Conservation (phyloP, 2,888 invertebrate species). For the Trissoscelio sp. region DNA sequence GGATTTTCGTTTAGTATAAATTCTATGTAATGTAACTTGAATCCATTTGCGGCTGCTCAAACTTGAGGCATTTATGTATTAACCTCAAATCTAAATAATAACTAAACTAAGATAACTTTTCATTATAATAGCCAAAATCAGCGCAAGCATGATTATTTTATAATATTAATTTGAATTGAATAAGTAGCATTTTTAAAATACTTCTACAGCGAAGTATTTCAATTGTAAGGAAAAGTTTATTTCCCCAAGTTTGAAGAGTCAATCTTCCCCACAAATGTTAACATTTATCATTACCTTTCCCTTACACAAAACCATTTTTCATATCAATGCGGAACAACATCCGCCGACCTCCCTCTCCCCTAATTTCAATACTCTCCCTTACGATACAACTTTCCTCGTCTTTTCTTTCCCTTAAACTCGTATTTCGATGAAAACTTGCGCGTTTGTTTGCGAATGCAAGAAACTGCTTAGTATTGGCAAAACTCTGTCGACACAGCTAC, state of each 20-base stretch:
- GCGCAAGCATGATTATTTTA: neutral
- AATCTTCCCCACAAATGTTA: conserved; percentile 47
- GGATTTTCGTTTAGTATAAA: conserved; percentile 23
- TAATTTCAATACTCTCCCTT: conserved; percentile 56
- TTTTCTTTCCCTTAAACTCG: conserved; percentile 47
- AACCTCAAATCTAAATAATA: neutral
- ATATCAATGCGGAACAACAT: conserved; percentile 48
- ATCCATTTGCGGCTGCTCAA: conserved; percentile 4
- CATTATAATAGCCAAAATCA: neutral
- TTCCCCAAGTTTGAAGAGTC: conserved; percentile 27
- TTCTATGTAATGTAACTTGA: conserved; percentile 18
- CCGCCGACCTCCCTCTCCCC: conserved; percentile 25
- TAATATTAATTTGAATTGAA: neutral
- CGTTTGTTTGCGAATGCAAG: conserved; percentile 58
- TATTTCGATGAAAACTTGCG: conserved; percentile 52
- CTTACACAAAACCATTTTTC: conserved; percentile 40
- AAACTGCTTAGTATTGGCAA: conserved; percentile 61
- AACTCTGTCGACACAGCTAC: conserved; percentile 56
- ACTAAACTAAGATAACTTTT: neutral
- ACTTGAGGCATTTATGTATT: neutral
- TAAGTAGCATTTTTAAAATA: neutral
- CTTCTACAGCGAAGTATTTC: conserved; percentile 17
- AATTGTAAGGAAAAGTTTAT: conserved; percentile 20
- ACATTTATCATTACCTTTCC: conserved; percentile 52
- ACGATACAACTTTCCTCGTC: conserved; percentile 40